Evolutionary conservation across 2,113 vertebrate species (phyloP), one percentile per base, ranked within the genome.

Genomic region (Chloropsis cyanopogon): DNA sequence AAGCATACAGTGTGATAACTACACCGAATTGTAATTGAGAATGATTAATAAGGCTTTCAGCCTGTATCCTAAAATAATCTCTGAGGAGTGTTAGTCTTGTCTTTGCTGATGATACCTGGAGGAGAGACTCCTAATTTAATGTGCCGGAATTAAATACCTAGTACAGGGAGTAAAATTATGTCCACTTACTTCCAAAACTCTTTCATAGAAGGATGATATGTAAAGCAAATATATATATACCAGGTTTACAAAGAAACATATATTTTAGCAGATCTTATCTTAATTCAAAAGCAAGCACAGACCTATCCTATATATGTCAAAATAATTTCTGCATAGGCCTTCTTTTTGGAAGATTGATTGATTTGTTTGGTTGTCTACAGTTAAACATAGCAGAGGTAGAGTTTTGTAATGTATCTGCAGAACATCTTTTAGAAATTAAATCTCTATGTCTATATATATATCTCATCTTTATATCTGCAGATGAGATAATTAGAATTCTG

Each of bases 401-500:
- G n/a, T 80, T 86, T 71, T 91, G 35, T 23, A 83, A 83, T 29
- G 12, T 33, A 96, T 35, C 47, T 92, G 35, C 47, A 82, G 92
- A 92, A 75, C 25, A 72, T 41, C 20, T 78, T 64, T 42, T 56
- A 65, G 54, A 96, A 97, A 94, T 87, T 5, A 86, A 93, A 91
- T 59, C 18, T 93, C 65, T 95, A 7, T 81, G 79, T 90, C 57
- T 65, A 14, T 61, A 31, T 69, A 31, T 39, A 49, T 24, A 47
- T 24, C 1, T 56, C 5, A 80, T 66, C 72, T 44, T 31, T 69
- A 44, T 22, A 46, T 92, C 33, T 8, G 41, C n/a, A 91, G 52
- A 88, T 90, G 61, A 93, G 86, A 92, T 92, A 95, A 98, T 96
- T 96, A 95, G 57, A 92, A 92, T 88, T 94, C 87, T 93, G 37